Evolutionary conservation across 2,888 invertebrate species (phyloP).

Genomic region (Drosophila pseudotalamancana): DNA sequence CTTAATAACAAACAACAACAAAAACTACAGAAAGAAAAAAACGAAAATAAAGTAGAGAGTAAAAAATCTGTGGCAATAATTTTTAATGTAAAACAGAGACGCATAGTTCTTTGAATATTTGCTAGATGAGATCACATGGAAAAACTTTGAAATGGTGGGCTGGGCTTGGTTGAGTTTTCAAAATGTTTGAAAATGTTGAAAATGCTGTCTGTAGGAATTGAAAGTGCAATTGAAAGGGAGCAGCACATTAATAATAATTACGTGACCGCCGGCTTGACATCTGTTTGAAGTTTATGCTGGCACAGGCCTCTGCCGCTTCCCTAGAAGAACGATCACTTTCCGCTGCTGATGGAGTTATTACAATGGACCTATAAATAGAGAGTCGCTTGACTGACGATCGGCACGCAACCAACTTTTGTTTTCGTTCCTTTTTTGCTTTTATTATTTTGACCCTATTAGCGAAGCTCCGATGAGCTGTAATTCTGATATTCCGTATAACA

Average conservation of each 20-base stretch:
- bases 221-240: constrained; percentile 28
- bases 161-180: constrained; percentile 9
- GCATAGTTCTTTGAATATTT: constrained; percentile 50
- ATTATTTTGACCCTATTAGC: constrained; percentile 58
- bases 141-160: constrained; percentile 10
- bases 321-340: constrained; percentile 20
- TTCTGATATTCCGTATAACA: constrained; percentile 7
- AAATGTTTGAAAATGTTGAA: too few species aligned
- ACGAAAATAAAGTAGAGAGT: constrained; percentile 7
- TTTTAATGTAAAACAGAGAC: constrained; percentile 64
- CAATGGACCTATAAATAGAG: constrained; percentile 61
- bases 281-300: constrained; percentile 67
- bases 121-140: constrained; percentile 59
- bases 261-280: constrained; percentile 56
- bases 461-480: constrained; percentile 10
- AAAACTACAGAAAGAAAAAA: too few species aligned
- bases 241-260: constrained; percentile 67
- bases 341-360: constrained; percentile 61
- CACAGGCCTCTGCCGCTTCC: constrained; percentile 9
- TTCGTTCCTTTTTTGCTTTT: constrained; percentile 35
- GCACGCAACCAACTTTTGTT: constrained; percentile 59
- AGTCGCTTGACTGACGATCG: constrained; percentile 34
- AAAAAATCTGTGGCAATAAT: constrained; percentile 49
- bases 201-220: constrained; percentile 8
- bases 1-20: too few species aligned